Percentiles rank a stretch among this genome's conserved stretches.
Conservation (phyloP, 1,140 invertebrate species). For the Neelides sp. region DNA sequence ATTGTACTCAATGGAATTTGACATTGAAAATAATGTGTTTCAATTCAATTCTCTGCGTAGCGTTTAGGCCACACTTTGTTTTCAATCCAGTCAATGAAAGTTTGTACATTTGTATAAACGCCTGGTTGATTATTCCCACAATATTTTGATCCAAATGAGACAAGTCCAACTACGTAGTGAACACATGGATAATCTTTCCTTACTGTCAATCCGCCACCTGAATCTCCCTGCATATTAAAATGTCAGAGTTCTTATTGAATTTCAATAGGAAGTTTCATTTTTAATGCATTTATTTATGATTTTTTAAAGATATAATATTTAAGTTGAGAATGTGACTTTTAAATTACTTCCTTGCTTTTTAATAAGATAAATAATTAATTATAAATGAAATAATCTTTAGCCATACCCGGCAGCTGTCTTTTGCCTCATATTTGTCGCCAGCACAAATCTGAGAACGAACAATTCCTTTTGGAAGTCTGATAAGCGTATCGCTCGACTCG, state of each 20-base stretch:
- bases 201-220: slow-evolving; percentile 18
- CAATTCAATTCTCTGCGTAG: background rate
- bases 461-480: slow-evolving; percentile 21
- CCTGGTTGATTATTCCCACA: slow-evolving; percentile 22
- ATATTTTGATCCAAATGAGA: slow-evolving; percentile 21
- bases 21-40: background rate
- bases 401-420: slow-evolving; percentile 19
- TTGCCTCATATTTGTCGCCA: slow-evolving; percentile 10
- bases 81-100: slow-evolving; percentile 27
- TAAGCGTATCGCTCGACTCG: slow-evolving; percentile 31
- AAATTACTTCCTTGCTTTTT: too few species aligned
- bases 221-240: slow-evolving; percentile 17
- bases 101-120: slow-evolving; percentile 26
- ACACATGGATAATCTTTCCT: slow-evolving; percentile 3
- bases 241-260: background rate
- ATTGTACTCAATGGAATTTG: background rate
- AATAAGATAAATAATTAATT: background rate
- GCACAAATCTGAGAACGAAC: slow-evolving; percentile 24
- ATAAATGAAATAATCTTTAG: slow-evolving; percentile 1
- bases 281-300: background rate
- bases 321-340: background rate
- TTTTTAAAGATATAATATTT: background rate
- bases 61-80: slow-evolving; percentile 11
- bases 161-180: slow-evolving; percentile 19
- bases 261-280: background rate